These are phyloP conservation scores for Ophion costatus DNA, from an alignment of 2,888 invertebrate species.

Conservation along the genomic window DNA sequence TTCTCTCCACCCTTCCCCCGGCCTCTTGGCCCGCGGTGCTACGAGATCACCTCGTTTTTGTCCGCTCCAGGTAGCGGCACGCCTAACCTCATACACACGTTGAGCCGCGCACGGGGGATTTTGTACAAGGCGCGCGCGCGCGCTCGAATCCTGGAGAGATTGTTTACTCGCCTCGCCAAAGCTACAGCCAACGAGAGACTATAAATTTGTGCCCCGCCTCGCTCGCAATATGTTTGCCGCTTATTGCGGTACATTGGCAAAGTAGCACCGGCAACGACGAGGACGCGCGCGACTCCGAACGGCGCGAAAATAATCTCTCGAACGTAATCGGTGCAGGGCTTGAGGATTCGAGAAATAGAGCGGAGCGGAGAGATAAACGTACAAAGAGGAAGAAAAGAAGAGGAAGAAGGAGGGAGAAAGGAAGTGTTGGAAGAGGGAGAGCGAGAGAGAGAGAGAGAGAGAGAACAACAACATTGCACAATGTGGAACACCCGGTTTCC, in stretches of 20 bases:
- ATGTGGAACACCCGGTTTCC: neutral
- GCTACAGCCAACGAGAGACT: no score
- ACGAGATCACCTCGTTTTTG: no score
- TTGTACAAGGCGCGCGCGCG: constrained; percentile 4
- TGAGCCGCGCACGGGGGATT: neutral
- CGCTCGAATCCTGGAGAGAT: neutral
- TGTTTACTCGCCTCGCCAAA: neutral
- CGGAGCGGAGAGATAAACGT: constrained; percentile 36
- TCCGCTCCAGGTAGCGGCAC: no score
- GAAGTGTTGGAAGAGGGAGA: neutral
- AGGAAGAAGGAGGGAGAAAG: neutral
- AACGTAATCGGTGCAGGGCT: constrained; percentile 32
- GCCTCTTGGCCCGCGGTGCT: neutral
- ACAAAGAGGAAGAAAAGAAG: neutral
- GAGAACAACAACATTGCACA: neutral
- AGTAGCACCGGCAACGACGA: constrained; percentile 17
- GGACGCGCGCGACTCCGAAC: neutral
- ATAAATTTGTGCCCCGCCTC: no score
- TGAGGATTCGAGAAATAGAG: constrained; percentile 43
- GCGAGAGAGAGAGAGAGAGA: neutral
- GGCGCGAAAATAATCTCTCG: constrained; percentile 29
- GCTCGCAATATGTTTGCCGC: constrained; percentile 16
- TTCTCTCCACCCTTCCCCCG: constrained; percentile 36
- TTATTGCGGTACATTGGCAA: constrained; percentile 41
- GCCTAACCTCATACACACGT: no score